Evolutionary conservation across 2,113 vertebrate species (phyloP).

Genomic region (Elachura formosa): DNA sequence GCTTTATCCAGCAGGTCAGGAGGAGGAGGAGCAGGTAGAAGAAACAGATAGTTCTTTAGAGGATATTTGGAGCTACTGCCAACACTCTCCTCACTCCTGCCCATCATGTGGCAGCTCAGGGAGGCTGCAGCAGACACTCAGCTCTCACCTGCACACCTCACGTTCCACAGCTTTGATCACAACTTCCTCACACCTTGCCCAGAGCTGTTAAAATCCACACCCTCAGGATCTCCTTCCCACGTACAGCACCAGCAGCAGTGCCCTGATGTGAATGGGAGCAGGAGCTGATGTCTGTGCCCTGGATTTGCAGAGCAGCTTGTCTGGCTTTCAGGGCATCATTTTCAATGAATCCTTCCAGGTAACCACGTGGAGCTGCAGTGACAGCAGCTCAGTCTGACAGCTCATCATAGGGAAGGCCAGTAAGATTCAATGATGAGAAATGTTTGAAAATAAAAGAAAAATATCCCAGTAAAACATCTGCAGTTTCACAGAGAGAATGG

Average conservation of each 20-base stretch:
- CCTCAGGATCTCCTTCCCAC: not conserved
- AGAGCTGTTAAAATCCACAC: not conserved
- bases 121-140: not conserved
- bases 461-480: not conserved
- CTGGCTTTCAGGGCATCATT: not conserved
- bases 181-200: not conserved
- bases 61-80: not conserved
- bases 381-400: not conserved
- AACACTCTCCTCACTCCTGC: not conserved
- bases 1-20: not conserved
- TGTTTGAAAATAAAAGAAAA: not conserved
- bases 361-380: not conserved
- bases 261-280: not conserved
- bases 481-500: not conserved
- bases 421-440: not conserved
- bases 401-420: not conserved
- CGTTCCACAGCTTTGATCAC: not conserved
- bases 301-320: not conserved
- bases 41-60: not conserved
- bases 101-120: rapidly evolving
- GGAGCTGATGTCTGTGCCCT: not conserved
- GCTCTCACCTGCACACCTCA: not conserved
- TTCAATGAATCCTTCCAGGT: not conserved
- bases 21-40: not conserved
- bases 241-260: not conserved